A percentile compares a stretch with the other conserved stretches of the same genome.
Evolutionary conservation across 2,113 vertebrate species (phyloP).

Genomic region (Sakesphorus luctuosus): DNA sequence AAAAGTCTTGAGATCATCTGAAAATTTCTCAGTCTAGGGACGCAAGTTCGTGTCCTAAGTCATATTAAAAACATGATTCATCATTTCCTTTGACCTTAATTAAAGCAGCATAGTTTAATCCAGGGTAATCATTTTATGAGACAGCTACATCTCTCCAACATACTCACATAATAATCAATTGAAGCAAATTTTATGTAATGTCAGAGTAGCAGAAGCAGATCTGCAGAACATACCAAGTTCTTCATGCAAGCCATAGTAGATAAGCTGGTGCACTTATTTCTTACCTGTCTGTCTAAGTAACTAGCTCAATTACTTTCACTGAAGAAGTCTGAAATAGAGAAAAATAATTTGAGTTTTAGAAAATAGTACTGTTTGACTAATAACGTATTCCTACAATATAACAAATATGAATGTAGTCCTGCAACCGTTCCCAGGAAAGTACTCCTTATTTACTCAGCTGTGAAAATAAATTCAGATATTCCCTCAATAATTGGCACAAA

Average conservation of each 20-base stretch:
- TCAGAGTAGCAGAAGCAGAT: background rate
- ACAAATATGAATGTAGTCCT: background rate
- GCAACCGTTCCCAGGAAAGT: background rate
- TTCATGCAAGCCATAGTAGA: background rate
- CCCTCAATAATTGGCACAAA: background rate
- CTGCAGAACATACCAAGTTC: background rate
- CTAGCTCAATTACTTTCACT: background rate
- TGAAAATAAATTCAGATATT: constrained; percentile 30
- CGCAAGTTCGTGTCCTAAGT: background rate
- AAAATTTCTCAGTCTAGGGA: background rate
- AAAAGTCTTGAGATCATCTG: background rate
- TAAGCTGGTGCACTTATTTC: background rate
- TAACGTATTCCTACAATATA: background rate
- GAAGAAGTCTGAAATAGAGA: background rate
- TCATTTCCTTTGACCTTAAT: constrained; percentile 24
- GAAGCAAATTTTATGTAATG: background rate
- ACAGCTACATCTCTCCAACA: background rate
- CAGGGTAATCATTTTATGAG: constrained; percentile 18
- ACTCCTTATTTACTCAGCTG: background rate
- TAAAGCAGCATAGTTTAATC: background rate
- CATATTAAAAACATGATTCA: constrained; percentile 2
- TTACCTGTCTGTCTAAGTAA: background rate
- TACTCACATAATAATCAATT: background rate
- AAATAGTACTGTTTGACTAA: background rate
- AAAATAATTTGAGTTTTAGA: background rate